Evolutionary conservation across 1,140 invertebrate genomes (phyloP), one percentile per base, ranked within the genome.

Genomic region (Orius insidiosus): DNA sequence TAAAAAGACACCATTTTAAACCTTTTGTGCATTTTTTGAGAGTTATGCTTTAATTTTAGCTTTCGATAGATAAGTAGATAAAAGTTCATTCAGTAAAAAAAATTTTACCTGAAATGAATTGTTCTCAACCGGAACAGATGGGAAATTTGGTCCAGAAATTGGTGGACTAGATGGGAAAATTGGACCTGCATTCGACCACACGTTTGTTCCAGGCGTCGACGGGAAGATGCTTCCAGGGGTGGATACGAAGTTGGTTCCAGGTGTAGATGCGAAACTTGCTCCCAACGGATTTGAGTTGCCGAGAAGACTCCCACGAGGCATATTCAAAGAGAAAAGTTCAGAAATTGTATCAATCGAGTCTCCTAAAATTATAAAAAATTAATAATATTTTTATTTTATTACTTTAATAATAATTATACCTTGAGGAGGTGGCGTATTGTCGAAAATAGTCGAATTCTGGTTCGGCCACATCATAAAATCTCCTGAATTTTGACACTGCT

Each of bases 271-370:
- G 7, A 24, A 24, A 24, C 7, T 24, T 7, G 7, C 24, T 24
- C 24, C 49, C 3, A 50, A 8, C 8, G 49, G 49, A 14, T 41
- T 50, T 10, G 49, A 32, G 32, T 50, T 50, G 9, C 49, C 49
- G 11, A 50, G 19, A n/a, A 50, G 49, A 16, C 16, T 39, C 10
- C 49, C 49, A 11, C 49, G 15, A n/a, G 49, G 49, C 49, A 50
- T 50, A 15, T 50, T 47, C 11, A 50, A 34, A 39, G 44, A 41
- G 15, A 50, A 33, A 7, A 50, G 30, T 8, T 47, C 49, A 8
- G 49, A 46, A 8, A 50, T 40, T 10, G 44, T 39, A 36, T 45
- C 45, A 19, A 46, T 15, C 3, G 45, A 46, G 24, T 49, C 47
- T 8, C 47, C 47, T 49, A 16, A 4, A 47, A 47, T 8, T 38